A percentile compares a stretch with the other conserved stretches of the same genome.
Conservation (phyloP, 2,113 vertebrate species). For the Cyphomyrus discorhynchus region DNA sequence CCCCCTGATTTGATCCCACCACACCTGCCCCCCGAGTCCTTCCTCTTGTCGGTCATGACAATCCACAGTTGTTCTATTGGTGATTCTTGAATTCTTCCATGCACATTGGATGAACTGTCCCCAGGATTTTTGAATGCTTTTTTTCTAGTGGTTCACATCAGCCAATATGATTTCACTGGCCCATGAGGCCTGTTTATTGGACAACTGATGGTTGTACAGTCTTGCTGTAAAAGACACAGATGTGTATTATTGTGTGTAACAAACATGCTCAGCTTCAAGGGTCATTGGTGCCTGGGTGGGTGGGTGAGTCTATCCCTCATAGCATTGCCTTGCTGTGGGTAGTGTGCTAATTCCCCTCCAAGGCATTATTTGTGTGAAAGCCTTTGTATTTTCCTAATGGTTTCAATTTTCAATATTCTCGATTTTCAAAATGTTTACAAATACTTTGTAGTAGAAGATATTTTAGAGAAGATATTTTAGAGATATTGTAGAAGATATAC, state of each 20-base stretch:
- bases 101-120: background rate
- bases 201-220: background rate
- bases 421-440: background rate
- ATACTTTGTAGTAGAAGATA: background rate
- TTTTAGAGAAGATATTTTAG: background rate
- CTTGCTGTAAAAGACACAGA: background rate
- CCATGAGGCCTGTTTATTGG: background rate
- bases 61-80: background rate
- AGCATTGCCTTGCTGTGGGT: background rate
- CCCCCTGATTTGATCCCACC: background rate
- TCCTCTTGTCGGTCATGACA: background rate
- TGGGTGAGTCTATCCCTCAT: background rate
- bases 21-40: background rate
- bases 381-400: background rate
- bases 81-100: background rate
- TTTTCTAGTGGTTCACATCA: background rate
- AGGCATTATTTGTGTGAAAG: background rate
- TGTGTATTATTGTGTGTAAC: background rate
- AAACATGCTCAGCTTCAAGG: background rate
- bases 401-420: background rate
- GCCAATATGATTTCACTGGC: background rate
- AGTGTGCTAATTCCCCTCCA: background rate
- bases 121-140: background rate
- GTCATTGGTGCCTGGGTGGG: background rate
- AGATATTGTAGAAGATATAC: background rate